Base-by-base conservation (phyloP, 2,797 vertebrate species). In the Peromyscus nudipes region DNA sequence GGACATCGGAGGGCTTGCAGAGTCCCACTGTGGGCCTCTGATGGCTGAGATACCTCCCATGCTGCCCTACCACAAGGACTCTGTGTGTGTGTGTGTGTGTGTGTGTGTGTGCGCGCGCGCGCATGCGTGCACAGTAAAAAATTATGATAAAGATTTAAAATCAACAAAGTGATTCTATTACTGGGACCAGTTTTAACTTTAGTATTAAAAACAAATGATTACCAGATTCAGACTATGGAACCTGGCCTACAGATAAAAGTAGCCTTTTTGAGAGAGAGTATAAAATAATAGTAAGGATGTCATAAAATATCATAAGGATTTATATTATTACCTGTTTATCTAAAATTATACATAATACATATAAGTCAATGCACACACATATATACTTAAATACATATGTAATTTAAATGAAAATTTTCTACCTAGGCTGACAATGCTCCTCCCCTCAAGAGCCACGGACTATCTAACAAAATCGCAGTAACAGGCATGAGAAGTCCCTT, bases 111-210 rank as follows among this genome's bases (percentile, higher is more conserved):
- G 34, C n/a, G n/a, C 43, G 6, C 43, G 43, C 43, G 4, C 4
- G 43, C 43, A 1, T 27, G 2, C 49, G 16, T 52, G 52, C 14
- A 37, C 52, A 92, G 34, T 91, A 81, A 83, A 89, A 91, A 69
- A 46, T 52, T 52, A 52, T n/a, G 21, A 77, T 49, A 77, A 86
- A 69, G 65, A 69, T 95, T 67, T 40, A 4, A 86, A 81, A 82
- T 64, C 52, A 69, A 64, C 67, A 91, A 64, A 27, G 10, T 49
- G 81, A 52, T 67, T 81, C 9, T 82, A 81, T 82, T 76, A 67
- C 21, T 75, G 57, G 79, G 40, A 76, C n/a, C 12, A 92, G 34
- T 90, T 87, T 91, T 95, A 81, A n/a, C 82, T 90, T 89, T 76
- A 95, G 43, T 52, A 49, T 81, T 89, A n/a, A 65, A 91, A 88